These are phyloP conservation scores for Apodemia zela DNA, from an alignment of 2,888 invertebrate genomes.

Conservation along the genomic window DNA sequence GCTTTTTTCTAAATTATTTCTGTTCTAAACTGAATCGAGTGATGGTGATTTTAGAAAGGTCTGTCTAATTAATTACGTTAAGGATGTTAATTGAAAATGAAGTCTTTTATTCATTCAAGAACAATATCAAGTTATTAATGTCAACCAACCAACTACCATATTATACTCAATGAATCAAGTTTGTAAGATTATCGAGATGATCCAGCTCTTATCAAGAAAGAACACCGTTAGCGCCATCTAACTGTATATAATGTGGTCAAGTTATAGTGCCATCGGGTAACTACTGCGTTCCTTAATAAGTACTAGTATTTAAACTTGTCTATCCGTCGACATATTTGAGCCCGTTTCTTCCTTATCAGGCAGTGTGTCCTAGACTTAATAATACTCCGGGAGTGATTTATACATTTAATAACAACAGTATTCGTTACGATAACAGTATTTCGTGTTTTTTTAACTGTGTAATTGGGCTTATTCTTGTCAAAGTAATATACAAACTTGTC, in stretches of 20 bases:
- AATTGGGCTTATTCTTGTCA: too few species aligned
- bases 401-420: conserved; percentile 1
- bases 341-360: conserved; percentile 25
- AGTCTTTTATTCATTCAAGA: background rate
- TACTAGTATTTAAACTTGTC: conserved; percentile 22
- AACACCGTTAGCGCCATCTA: conserved; percentile 52
- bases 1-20: too few species aligned
- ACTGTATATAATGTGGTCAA: conserved; percentile 44
- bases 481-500: too few species aligned
- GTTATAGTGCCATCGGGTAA: conserved; percentile 43
- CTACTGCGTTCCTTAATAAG: conserved; percentile 25
- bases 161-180: background rate
- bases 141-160: background rate
- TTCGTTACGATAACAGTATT: background rate
- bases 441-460: too few species aligned
- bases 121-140: background rate
- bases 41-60: too few species aligned
- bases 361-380: conserved; percentile 13
- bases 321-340: conserved; percentile 29
- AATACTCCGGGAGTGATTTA: conserved; percentile 6
- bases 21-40: too few species aligned
- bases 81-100: too few species aligned
- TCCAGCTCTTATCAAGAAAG: conserved; percentile 17
- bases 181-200: conserved; percentile 17
- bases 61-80: too few species aligned